Conservation (phyloP, 2,888 invertebrate species). For the Sipunculus nudus region DNA sequence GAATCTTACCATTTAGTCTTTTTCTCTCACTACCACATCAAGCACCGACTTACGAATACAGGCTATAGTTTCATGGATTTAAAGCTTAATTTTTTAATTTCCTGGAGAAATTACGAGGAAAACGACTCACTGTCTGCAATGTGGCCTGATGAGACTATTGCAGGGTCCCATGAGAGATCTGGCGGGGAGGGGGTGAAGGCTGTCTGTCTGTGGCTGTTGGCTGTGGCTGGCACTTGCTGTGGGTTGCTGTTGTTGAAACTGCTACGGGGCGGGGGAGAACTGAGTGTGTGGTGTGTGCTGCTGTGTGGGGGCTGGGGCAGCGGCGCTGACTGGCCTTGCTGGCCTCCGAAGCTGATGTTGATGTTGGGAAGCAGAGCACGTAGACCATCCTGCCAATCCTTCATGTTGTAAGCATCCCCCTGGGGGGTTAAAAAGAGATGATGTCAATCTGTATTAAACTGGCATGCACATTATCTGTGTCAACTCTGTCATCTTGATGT, state of each 20-base stretch:
- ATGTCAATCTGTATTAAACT: too few relatives aligned
- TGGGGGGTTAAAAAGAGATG: too few relatives aligned
- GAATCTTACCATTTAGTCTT: too few relatives aligned
- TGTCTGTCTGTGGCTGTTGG: background rate
- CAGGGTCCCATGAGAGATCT: constrained; percentile 86
- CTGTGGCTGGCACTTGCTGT: background rate
- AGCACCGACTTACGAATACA: too few relatives aligned
- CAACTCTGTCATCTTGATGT: too few relatives aligned
- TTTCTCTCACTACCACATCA: too few relatives aligned
- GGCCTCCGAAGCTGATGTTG: constrained; percentile 66
- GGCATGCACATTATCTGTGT: too few relatives aligned
- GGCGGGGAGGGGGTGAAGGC: constrained; percentile 13
- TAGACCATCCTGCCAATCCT: constrained; percentile 70
- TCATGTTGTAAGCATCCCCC: constrained; percentile 61
- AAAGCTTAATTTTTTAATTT: too few relatives aligned
- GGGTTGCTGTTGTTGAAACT: background rate
- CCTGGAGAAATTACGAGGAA: too few relatives aligned
- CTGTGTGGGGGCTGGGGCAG: background rate
- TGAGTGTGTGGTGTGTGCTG: background rate
- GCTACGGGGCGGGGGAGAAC: background rate
- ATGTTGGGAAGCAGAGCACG: constrained; percentile 68
- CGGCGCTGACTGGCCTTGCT: background rate
- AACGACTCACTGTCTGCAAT: constrained; percentile 57
- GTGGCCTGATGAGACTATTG: constrained; percentile 83
- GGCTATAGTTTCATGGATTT: too few relatives aligned